A percentile compares a stretch with the other conserved stretches of the same genome.
Evolutionary conservation across 2,113 vertebrate species (phyloP).

Genomic region (Laterallus jamaicensis): DNA sequence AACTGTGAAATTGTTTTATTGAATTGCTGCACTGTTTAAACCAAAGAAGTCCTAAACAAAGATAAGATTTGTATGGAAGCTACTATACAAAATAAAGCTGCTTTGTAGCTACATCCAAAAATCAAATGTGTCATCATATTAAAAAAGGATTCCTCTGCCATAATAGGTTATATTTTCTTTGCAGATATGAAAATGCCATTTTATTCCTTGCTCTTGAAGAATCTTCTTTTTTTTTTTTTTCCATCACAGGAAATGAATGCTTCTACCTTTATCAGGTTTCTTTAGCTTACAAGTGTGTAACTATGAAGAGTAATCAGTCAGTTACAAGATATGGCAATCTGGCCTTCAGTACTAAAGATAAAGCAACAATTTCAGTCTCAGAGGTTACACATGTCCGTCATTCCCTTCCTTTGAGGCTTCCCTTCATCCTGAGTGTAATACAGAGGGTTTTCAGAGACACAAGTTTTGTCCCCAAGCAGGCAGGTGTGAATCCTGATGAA

Average conservation of each 20-base stretch:
- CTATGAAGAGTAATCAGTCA: not conserved
- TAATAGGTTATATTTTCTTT: slow-evolving; percentile 8
- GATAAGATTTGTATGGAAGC: not conserved
- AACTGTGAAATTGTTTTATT: slow-evolving; percentile 2
- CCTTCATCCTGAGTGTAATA: not conserved
- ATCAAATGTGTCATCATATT: not conserved
- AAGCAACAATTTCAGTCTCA: not conserved
- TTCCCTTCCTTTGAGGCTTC: not conserved
- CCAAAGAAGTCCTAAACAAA: not conserved
- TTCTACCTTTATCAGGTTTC: not conserved
- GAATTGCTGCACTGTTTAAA: slow-evolving; percentile 20
- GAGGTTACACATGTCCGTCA: not conserved
- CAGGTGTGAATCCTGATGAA: not conserved
- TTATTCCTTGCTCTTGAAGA: not conserved
- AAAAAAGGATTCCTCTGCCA: not conserved
- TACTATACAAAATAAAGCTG: slow-evolving; percentile 34
- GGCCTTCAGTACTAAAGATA: not conserved
- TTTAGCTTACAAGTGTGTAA: not conserved
- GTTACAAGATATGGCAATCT: not conserved
- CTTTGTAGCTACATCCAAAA: slow-evolving; percentile 18
- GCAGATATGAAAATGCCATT: not conserved
- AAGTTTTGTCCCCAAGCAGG: not conserved
- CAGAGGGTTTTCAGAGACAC: not conserved
- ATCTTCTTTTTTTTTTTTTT: not conserved
- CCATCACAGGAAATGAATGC: not conserved